Conservation (phyloP, 2,888 invertebrate genomes). For the Oxytorus armatus region DNA sequence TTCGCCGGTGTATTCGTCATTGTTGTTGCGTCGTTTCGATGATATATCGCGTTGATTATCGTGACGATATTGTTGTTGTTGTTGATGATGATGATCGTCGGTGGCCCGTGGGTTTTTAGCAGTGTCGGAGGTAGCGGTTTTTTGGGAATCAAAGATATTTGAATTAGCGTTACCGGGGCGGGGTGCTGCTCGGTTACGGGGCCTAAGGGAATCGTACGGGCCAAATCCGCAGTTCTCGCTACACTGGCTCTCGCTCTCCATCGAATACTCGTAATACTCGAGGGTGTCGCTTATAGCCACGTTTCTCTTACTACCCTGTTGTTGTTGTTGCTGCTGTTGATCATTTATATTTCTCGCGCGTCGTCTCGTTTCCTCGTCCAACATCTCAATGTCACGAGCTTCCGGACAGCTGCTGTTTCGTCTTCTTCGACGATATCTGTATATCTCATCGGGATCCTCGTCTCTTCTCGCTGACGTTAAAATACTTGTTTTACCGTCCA, state of each 20-base stretch:
- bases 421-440: constrained; percentile 72
- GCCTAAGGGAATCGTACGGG: constrained; percentile 84
- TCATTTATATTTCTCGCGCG: constrained; percentile 45
- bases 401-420: constrained; percentile 80
- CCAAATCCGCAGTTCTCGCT: constrained; percentile 85
- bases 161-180: constrained; percentile 85
- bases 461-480: constrained; percentile 62
- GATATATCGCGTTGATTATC: too few relatives aligned
- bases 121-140: constrained; percentile 84
- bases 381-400: constrained; percentile 74
- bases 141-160: constrained; percentile 84
- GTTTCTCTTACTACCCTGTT: constrained; percentile 83
- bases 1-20: constrained; percentile 61
- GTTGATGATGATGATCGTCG: constrained; percentile 76
- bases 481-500: constrained; percentile 23
- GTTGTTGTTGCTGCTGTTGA: constrained; percentile 72
- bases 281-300: constrained; percentile 84
- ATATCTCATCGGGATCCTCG: constrained; percentile 67
- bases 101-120: constrained; percentile 83
- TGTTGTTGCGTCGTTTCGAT: constrained; percentile 70
- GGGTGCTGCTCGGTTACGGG: constrained; percentile 84
- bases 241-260: constrained; percentile 84
- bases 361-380: constrained; percentile 80
- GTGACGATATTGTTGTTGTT: constrained; percentile 71
- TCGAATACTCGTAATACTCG: constrained; percentile 84